phyloP scores from a whole-genome alignment of 1,140 invertebrate genomes.

The Sycophila sp. region DNA sequence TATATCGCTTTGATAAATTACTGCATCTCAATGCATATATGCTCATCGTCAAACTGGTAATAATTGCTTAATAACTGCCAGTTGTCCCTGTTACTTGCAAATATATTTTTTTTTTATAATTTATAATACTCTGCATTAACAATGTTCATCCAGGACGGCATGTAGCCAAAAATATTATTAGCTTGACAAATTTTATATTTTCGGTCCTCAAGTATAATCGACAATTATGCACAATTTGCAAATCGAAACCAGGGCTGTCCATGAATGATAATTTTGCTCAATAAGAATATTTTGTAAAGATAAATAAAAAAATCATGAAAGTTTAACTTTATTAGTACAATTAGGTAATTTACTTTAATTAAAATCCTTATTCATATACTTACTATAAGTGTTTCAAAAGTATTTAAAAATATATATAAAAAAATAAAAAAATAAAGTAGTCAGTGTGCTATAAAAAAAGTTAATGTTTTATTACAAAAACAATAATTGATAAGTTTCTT shows the following conservation, averaged over 20 bases:
- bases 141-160: constrained; percentile 40
- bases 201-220: constrained; percentile 37
- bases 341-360: no score
- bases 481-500: no score
- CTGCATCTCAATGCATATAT: constrained; percentile 32
- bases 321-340: no score
- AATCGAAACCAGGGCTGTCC: constrained; percentile 32
- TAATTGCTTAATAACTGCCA: constrained; percentile 37
- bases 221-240: constrained; percentile 24
- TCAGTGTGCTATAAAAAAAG: no score
- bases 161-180: constrained; percentile 40
- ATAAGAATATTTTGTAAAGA: constrained; percentile 12
- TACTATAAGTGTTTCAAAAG: not conserved
- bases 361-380: constrained; percentile 4
- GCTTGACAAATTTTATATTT: constrained; percentile 38
- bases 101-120: constrained; percentile 41
- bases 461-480: no score
- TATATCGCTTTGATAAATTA: constrained; percentile 38
- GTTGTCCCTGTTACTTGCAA: constrained; percentile 34
- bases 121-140: constrained; percentile 41
- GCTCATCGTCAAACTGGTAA: constrained; percentile 32
- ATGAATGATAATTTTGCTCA: not conserved
- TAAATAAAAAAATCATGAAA: constrained; percentile 35
- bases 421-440: no score
- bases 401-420: no score